A percentile compares a stretch with the other conserved stretches of the same genome.
These are phyloP conservation scores for Drosophila melanosoma DNA, from an alignment of 2,888 invertebrate genomes.

Conservation along the genomic window DNA sequence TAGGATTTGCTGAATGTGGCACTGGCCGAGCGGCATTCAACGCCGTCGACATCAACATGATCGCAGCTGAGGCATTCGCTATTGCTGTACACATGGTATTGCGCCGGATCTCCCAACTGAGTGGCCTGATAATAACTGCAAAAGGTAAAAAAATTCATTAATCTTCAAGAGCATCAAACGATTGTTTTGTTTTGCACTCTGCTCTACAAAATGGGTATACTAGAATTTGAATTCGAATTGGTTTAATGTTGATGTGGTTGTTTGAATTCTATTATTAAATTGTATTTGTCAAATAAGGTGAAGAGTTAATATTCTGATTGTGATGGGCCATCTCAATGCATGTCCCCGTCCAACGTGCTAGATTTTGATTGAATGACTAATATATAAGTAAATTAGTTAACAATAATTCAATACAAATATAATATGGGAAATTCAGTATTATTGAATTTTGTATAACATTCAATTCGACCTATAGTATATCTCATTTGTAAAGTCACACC, in stretches of 20 bases:
- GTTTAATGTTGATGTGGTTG: not conserved
- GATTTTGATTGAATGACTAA: not conserved
- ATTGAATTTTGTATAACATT: too few species aligned
- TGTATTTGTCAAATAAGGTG: not conserved
- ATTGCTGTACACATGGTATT: conserved; percentile 88
- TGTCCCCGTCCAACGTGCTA: not conserved
- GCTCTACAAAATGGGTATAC: not conserved
- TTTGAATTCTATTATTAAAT: not conserved
- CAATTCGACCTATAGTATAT: too few species aligned
- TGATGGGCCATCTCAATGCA: not conserved
- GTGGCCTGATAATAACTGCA: conserved; percentile 91
- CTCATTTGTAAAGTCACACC: too few species aligned
- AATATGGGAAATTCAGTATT: too few species aligned
- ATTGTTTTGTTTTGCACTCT: not conserved
- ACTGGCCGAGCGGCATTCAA: conserved; percentile 86
- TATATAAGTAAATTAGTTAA: too few species aligned
- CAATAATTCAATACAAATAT: not conserved
- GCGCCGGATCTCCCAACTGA: conserved; percentile 88
- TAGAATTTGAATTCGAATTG: not conserved
- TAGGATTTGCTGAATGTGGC: conserved; percentile 87
- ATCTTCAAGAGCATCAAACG: not conserved
- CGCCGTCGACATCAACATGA: conserved; percentile 87
- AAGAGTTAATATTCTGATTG: not conserved
- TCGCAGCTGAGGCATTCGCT: conserved; percentile 90
- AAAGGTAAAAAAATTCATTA: conserved; percentile 24